phyloP scores from a whole-genome alignment of 2,797 vertebrate species.

The Acomys russatus region DNA sequence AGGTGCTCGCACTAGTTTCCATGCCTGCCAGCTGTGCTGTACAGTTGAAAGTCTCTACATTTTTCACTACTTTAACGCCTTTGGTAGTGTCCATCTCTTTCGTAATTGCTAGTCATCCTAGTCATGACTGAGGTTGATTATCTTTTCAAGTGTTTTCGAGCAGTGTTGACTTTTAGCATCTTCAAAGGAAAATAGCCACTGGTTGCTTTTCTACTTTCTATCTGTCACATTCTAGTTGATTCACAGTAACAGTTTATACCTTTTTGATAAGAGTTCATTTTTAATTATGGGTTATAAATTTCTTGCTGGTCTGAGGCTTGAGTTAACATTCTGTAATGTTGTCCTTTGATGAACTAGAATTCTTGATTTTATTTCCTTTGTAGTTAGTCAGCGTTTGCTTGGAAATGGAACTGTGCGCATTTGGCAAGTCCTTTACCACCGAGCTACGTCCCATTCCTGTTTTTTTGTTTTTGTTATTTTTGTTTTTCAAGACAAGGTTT shows the following conservation, averaged over 20 bases:
- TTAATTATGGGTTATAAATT: not conserved
- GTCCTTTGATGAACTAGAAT: not conserved
- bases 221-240: not conserved
- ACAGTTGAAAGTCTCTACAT: not conserved
- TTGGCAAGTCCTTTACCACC: not conserved
- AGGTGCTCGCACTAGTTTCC: not conserved
- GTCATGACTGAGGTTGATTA: not conserved
- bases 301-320: not conserved
- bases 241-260: not conserved
- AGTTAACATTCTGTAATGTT: not conserved
- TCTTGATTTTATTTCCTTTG: conserved; percentile 35
- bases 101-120: not conserved
- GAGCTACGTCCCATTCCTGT: not conserved
- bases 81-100: not conserved
- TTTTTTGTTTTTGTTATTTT: too few relatives aligned
- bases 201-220: not conserved
- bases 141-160: not conserved
- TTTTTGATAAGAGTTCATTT: conserved; percentile 24
- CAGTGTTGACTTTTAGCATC: not conserved
- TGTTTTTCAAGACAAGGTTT: too few relatives aligned
- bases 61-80: not conserved
- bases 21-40: not conserved
- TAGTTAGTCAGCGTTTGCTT: not conserved
- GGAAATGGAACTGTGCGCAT: not conserved
- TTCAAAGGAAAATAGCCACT: not conserved